A percentile compares a stretch with the other conserved stretches of the same genome.
phyloP scores from a whole-genome alignment of 2,113 vertebrate species.

The Alligator mississippiensis region DNA sequence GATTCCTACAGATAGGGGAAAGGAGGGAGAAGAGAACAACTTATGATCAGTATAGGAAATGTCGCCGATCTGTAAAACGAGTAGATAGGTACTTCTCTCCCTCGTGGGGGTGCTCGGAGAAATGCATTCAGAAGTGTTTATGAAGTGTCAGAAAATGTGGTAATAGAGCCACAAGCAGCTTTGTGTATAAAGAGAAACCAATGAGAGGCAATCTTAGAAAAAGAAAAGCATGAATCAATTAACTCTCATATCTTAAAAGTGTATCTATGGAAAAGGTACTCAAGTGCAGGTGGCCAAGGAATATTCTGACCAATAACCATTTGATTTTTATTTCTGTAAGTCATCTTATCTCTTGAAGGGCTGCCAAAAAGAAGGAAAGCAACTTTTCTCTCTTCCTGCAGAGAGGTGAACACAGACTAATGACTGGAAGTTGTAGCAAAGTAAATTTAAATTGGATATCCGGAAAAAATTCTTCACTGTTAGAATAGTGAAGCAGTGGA shows the following conservation, averaged over 20 bases:
- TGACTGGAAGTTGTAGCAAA: too few species aligned
- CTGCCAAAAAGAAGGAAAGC: too few species aligned
- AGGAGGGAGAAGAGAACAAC: background rate
- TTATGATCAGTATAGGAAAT: background rate
- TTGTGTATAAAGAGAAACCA: background rate
- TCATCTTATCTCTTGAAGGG: too few species aligned
- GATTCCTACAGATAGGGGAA: background rate
- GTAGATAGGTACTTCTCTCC: background rate
- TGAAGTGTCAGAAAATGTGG: background rate
- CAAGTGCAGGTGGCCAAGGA: background rate
- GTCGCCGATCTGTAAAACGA: background rate
- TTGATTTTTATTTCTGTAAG: background rate
- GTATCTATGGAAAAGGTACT: background rate
- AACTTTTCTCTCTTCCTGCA: too few species aligned
- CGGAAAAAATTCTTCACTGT: too few species aligned
- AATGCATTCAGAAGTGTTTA: background rate
- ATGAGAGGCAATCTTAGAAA: background rate
- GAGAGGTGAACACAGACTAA: too few species aligned
- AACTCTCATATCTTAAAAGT: background rate
- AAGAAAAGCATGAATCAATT: background rate
- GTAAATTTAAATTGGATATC: too few species aligned
- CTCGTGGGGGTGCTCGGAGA: background rate
- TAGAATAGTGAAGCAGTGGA: too few species aligned
- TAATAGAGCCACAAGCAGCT: background rate
- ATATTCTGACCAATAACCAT: background rate